Base-by-base conservation (phyloP, 1,140 invertebrate genomes). In the Carposina sasakii region DNA sequence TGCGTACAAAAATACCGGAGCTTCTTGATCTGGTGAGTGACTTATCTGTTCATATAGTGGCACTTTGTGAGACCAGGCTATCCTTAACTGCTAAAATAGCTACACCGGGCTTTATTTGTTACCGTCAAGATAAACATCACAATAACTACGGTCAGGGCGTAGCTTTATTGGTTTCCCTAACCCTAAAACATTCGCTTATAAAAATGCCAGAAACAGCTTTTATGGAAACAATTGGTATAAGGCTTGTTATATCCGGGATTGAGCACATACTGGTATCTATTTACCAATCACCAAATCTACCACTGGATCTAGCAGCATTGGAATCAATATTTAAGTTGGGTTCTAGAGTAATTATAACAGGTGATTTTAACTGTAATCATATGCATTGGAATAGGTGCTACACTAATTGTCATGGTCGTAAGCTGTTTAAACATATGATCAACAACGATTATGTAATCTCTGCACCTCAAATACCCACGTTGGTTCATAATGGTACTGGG, bases 1-100 rank as follows among this genome's bases (percentile, higher is more conserved):
- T 26, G n/a, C 40, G 22, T 1, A 6, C 22, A 13, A 42, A 42
- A 26, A 24, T 13, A 15, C 12, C 8, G 5, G 40, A 42, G 19
- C 22, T 42, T 23, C 10, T 42, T n/a, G 40, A 42, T 24, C 6
- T 42, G 12, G 40, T 42, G 17, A 42, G 40, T 42, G n/a, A 12
- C 24, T 15, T 42, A 10, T 26, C 22, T 26, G 24, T 28, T 10
- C 22, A 42, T 19, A 42, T 42, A 15, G 20, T 42, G 3, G 12
- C 22, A 2, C 1, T 42, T 2, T 26, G n/a, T 15, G 40, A 42
- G 28, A 42, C 40, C 17, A 42, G 17, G 15, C 22, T 42, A 15
- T 26, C 40, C n/a, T 5, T n/a, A 10, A 42, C 13, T 26, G 15
- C n/a, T 8, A 6, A 13, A 4, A 9, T 42, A 15, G 3, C 23